These are phyloP conservation scores for Eretmochelys imbricata DNA, from an alignment of 2,113 vertebrate species.

Conservation along the genomic window DNA sequence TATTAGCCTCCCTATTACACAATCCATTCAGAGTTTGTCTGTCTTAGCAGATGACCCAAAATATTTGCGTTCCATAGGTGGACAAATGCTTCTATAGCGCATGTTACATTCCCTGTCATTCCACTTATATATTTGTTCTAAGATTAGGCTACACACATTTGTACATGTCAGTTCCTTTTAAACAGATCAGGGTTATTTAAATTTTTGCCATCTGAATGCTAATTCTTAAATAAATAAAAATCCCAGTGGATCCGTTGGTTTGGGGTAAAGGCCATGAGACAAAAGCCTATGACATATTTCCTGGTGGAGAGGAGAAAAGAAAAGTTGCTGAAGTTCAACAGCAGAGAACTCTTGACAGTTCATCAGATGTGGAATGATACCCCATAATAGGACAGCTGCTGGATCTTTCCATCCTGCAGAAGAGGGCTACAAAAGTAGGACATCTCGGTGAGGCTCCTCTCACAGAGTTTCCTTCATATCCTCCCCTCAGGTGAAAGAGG, in stretches of 20 bases:
- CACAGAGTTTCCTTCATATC: not conserved
- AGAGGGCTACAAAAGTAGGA: not conserved
- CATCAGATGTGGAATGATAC: not conserved
- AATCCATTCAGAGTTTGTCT: not conserved
- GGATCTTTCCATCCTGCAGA: not conserved
- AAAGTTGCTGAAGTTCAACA: not conserved
- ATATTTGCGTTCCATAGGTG: not conserved
- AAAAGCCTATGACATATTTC: not conserved
- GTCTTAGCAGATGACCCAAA: not conserved
- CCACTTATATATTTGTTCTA: not conserved
- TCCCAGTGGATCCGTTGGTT: not conserved
- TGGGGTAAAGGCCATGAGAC: not conserved
- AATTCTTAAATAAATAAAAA: conserved; percentile 27
- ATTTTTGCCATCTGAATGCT: not conserved
- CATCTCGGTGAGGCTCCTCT: not conserved
- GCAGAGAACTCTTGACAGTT: not conserved
- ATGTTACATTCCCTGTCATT: not conserved
- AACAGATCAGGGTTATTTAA: conserved; percentile 13
- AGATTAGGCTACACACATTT: conserved; percentile 2
- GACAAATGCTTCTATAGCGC: not conserved
- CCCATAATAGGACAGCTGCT: not conserved
- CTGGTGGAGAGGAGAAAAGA: not conserved
- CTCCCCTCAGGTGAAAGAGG: not conserved
- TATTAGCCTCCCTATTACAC: not conserved
- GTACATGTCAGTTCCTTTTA: not conserved